A percentile compares a stretch with the other conserved stretches of the same genome.
Evolutionary conservation across 2,888 invertebrate genomes (phyloP).

Genomic region (Lobophora halterata): DNA sequence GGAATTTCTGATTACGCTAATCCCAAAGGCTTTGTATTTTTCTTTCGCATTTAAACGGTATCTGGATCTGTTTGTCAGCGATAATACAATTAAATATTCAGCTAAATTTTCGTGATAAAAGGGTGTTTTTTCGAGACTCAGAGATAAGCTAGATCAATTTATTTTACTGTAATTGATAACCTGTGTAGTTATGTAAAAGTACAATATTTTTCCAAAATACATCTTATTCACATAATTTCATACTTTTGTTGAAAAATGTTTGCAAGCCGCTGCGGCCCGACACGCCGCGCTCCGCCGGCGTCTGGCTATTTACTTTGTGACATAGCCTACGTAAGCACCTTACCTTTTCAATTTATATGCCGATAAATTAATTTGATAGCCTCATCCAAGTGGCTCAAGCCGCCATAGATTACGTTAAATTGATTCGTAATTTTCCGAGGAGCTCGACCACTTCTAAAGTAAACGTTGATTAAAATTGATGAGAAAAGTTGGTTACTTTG

Average conservation of each 20-base stretch:
- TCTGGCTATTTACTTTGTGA: conserved; percentile 5
- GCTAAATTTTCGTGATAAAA: too few relatives aligned
- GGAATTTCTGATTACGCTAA: conserved; percentile 43
- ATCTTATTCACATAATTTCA: too few relatives aligned
- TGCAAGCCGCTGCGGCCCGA: too few relatives aligned
- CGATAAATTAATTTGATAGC: conserved; percentile 31
- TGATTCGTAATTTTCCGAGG: conserved; percentile 32
- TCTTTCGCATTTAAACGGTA: conserved; percentile 26
- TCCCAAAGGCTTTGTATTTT: conserved; percentile 33
- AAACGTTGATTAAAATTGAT: conserved; percentile 48
- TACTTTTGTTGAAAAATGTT: too few relatives aligned
- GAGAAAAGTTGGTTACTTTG: conserved; percentile 39
- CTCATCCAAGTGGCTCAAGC: conserved; percentile 26
- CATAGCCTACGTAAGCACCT: conserved; percentile 13
- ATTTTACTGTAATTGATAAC: too few relatives aligned
- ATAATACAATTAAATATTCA: conserved; percentile 27
- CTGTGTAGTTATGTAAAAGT: too few relatives aligned
- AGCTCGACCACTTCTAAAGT: conserved; percentile 31
- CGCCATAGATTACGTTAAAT: conserved; percentile 33
- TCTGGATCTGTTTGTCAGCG: conserved; percentile 11
- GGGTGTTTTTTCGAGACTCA: too few relatives aligned
- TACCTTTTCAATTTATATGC: conserved; percentile 24
- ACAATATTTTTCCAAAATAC: conserved; percentile 2
- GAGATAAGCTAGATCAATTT: too few relatives aligned
- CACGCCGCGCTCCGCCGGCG: neutral